These are phyloP conservation scores for Saturnia japonica DNA, from an alignment of 2,888 invertebrate genomes.

Conservation along the genomic window DNA sequence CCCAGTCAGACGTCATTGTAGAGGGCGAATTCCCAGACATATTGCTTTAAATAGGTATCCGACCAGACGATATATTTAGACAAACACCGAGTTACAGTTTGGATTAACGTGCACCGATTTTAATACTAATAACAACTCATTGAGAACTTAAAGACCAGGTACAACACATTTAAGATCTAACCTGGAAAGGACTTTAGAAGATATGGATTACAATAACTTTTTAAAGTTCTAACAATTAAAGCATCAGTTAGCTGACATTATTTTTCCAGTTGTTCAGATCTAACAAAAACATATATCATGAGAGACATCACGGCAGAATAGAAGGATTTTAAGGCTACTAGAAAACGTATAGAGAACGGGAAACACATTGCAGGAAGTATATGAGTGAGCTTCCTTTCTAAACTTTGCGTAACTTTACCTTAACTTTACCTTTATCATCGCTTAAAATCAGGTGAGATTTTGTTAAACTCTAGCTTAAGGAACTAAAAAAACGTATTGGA, in stretches of 20 bases:
- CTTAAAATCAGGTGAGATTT: not conserved
- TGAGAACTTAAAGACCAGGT: not conserved
- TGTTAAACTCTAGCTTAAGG: not conserved
- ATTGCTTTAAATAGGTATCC: not conserved
- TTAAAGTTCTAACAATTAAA: not conserved
- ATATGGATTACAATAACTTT: not conserved
- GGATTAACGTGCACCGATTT: not conserved
- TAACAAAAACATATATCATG: not conserved
- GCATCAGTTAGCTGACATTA: not conserved
- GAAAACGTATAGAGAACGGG: not conserved
- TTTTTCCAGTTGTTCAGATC: not conserved
- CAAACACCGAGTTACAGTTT: not conserved
- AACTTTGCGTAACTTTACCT: not conserved
- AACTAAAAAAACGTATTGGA: not conserved
- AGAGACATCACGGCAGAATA: not conserved
- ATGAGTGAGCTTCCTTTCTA: not conserved
- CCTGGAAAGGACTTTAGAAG: not conserved
- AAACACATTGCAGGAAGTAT: not conserved
- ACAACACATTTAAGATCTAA: not conserved
- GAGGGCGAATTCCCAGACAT: not conserved
- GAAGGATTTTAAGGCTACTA: not conserved
- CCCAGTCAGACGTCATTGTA: not conserved
- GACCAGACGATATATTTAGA: conserved; percentile 2
- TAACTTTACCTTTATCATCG: not conserved
- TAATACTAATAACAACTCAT: not conserved